A percentile compares a stretch with the other conserved stretches of the same genome.
Conservation (phyloP, 2,113 vertebrate species). For the Mormyrus lacerda region DNA sequence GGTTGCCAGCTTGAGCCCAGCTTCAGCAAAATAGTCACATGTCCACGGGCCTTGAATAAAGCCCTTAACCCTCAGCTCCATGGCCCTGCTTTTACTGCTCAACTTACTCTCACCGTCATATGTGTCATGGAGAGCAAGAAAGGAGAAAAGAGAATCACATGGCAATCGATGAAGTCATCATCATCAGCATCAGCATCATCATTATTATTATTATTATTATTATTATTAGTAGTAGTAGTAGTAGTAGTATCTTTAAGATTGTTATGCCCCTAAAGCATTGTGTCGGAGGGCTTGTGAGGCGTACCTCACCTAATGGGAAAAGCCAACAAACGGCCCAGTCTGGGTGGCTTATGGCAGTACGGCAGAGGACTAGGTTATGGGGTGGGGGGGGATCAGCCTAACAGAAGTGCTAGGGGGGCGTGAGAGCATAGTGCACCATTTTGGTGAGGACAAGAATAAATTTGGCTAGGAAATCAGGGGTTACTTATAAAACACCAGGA, state of each 20-base stretch:
- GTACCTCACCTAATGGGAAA: neutral
- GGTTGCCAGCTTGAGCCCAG: too few relatives aligned
- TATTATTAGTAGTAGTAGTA: neutral
- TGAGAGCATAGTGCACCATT: neutral
- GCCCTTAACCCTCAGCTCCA: too few relatives aligned
- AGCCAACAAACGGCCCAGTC: neutral
- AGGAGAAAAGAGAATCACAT: too few relatives aligned
- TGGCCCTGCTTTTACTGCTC: too few relatives aligned
- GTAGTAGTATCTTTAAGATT: neutral
- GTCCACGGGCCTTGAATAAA: too few relatives aligned
- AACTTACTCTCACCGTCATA: too few relatives aligned
- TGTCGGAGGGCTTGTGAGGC: neutral
- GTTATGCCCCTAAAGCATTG: neutral
- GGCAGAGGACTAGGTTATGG: neutral
- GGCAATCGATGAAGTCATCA: neutral
- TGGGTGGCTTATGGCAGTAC: neutral
- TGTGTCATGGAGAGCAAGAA: too few relatives aligned
- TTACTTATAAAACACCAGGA: neutral
- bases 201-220: neutral
- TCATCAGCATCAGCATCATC: neutral
- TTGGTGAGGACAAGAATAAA: neutral
- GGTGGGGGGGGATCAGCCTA: neutral
- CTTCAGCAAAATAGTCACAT: too few relatives aligned
- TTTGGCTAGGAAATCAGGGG: neutral
- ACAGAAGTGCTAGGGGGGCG: neutral